Evolutionary conservation across 1,140 invertebrate species (phyloP).

Genomic region (Tribolium castaneum): DNA sequence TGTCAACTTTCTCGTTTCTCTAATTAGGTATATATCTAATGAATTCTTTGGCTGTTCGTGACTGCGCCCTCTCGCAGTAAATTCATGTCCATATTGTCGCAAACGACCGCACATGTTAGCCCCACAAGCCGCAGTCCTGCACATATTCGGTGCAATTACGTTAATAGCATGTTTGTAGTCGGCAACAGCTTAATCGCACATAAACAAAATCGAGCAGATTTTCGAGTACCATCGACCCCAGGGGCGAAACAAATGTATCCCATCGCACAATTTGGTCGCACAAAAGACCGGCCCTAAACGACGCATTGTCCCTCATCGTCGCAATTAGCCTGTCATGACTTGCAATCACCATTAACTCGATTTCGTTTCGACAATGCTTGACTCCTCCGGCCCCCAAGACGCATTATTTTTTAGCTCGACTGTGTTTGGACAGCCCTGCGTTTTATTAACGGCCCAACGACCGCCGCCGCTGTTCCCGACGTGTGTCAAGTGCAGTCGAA

Average conservation of each 20-base stretch:
- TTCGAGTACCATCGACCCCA: slow-evolving; percentile 33
- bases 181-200: slow-evolving; percentile 17
- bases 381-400: slow-evolving; percentile 24
- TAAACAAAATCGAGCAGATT: slow-evolving; percentile 37
- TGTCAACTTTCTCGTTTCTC: no score
- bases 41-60: background rate
- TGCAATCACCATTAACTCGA: slow-evolving; percentile 45
- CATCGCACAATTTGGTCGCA: slow-evolving; percentile 31
- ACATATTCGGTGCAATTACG: slow-evolving; percentile 17
- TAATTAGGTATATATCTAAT: no score
- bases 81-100: background rate
- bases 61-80: background rate
- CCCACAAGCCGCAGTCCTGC: background rate
- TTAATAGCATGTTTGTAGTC: slow-evolving; percentile 12
- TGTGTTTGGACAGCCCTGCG: slow-evolving; percentile 29
- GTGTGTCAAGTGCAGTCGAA: slow-evolving; percentile 62
- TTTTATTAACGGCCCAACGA: slow-evolving; percentile 22
- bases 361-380: slow-evolving; percentile 38
- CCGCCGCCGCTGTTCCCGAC: slow-evolving; percentile 56
- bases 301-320: slow-evolving; percentile 14
- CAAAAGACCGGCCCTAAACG: slow-evolving; percentile 30
- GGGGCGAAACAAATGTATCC: slow-evolving; percentile 39
- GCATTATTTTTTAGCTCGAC: slow-evolving; percentile 1
- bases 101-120: background rate
- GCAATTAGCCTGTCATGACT: slow-evolving; percentile 44